These are phyloP conservation scores for Lerista edwardsae DNA, from an alignment of 2,797 vertebrate genomes.

Conservation along the genomic window DNA sequence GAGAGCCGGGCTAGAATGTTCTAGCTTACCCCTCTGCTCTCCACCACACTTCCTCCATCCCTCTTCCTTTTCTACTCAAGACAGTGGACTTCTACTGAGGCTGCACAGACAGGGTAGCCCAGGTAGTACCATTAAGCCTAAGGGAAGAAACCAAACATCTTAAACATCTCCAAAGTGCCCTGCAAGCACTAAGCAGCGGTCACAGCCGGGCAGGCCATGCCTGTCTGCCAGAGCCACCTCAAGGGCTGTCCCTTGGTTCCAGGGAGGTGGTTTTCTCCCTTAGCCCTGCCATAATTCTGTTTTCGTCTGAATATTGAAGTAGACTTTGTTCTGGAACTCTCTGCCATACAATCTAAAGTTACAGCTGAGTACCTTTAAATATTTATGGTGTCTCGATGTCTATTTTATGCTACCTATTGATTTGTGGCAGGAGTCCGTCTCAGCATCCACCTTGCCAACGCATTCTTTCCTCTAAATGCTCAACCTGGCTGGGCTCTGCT, in stretches of 20 bases:
- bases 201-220: no score
- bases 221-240: background rate
- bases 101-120: no score
- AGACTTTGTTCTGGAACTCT: background rate
- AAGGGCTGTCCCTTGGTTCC: background rate
- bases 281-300: background rate
- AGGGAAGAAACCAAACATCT: no score
- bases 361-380: constrained; percentile 13
- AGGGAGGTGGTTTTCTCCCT: no score
- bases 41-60: no score
- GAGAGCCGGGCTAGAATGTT: no score
- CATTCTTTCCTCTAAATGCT: background rate
- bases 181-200: background rate
- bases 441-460: background rate
- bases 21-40: no score
- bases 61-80: no score
- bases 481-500: background rate
- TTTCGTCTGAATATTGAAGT: background rate
- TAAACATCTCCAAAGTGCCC: no score
- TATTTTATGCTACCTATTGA: constrained; percentile 29
- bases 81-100: no score
- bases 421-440: background rate
- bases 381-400: background rate
- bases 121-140: no score
- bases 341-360: background rate